Evolutionary conservation across 1,140 invertebrate species (phyloP), one percentile per base, ranked within the genome.

Genomic region (Drosophila lacteicornis): DNA sequence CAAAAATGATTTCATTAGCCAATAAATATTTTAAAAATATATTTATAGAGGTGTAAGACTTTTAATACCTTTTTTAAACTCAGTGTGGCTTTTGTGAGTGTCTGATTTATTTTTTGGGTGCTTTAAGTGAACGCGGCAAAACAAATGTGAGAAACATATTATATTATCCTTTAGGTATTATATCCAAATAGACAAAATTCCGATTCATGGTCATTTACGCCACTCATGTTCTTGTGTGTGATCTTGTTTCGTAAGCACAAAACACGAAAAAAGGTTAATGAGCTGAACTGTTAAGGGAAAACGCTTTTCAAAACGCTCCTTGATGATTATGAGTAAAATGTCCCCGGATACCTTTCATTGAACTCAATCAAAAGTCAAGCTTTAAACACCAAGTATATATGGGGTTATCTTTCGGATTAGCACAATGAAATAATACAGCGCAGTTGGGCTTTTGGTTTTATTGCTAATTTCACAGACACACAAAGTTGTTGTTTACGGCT

Each of bases 391-490:
- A 33, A 69, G 47, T 65, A 56, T 56, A 59, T 59, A 63, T 15
- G 38, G 66, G 61, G 2, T 17, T 27, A 42, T 56, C 45, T 40
- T 53, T 42, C 33, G 47, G 47, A 45, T 50, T 65, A 67, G 74
- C 77, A 62, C 63, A 75, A 50, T 79, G 42, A 83, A 81, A 75
- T 79, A 71, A 73, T 84, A 84, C 84, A 84, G 84, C 84, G 49
- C 73, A 68, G 59, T 84, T 75, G 68, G 74, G 59, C 53, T 88
- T 87, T 90, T 80, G 74, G 68, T 90, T 88, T 87, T 87, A 88
- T 88, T 88, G 80, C 84, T 88, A 88, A 68, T 81, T 79, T 90
- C 74, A 90, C 84, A 87, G 77, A 88, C 84, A 87, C 84, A 87
- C 83, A 87, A 71, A 79, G 53, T 56, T 36, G 33, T 70, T 78